Conservation (phyloP, 1,140 invertebrate genomes). For the Leucophenga varia region DNA sequence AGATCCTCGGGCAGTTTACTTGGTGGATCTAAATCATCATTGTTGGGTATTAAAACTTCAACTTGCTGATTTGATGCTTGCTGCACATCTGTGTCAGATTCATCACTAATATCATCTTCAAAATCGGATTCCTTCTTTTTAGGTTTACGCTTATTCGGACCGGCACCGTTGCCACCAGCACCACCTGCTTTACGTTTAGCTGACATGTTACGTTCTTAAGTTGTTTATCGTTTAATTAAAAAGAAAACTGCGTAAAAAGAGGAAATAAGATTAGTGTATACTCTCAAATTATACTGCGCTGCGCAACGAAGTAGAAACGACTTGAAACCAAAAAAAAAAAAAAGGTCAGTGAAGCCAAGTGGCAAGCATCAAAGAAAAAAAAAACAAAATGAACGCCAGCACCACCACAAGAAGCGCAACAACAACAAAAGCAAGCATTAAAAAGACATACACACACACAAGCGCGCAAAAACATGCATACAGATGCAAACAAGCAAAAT, state of each 20-base stretch:
- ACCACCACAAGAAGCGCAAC: no score
- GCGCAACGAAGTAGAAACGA: no score
- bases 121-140: constrained; percentile 60
- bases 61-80: constrained; percentile 48
- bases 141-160: constrained; percentile 57
- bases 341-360: constrained; percentile 12
- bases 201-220: constrained; percentile 46
- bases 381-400: constrained; percentile 52
- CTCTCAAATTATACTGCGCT: no score
- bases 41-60: constrained; percentile 58
- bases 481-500: no score
- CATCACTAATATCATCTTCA: constrained; percentile 59
- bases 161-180: constrained; percentile 31
- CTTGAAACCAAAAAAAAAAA: no score
- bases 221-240: constrained; percentile 24
- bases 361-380: constrained; percentile 25
- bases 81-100: constrained; percentile 48
- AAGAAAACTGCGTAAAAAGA: no score
- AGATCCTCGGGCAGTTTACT: constrained; percentile 63
- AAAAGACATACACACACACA: no score
- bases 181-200: constrained; percentile 53
- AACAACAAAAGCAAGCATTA: no score
- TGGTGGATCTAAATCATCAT: constrained; percentile 57
- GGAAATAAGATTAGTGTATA: no score
- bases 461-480: no score